Base-by-base conservation (phyloP, 2,113 vertebrate species). In the Atlantisia rogersi region DNA sequence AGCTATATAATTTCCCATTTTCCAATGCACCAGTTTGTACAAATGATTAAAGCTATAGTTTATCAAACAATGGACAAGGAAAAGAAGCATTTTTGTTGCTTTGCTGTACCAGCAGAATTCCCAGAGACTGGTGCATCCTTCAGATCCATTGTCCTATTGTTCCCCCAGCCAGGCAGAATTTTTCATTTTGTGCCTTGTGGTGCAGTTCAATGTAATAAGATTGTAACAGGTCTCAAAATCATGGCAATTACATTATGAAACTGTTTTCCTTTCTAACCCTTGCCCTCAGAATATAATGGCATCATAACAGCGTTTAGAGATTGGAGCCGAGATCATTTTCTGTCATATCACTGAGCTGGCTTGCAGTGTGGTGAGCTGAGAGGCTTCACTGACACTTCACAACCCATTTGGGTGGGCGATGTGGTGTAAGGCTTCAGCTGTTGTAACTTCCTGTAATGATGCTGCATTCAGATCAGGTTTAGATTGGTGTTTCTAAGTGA, bases 231-330 rank as follows among this genome's bases (percentile, higher is more conserved):
- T 80, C 94, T 94, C 26, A 2, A 84, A 96, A 91, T 77, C 90
- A 78, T 93, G 58, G 73, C 68, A 95, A 92, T 92, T 90, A 93
- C 91, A 94, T 94, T 94, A 95, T 77, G 52, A 55, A 88, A 94
- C 20, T 84, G 50, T 79, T 95, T 95, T n/a, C 65, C 53, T 78
- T 95, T 48, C 82, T 80, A 94, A 94, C 67, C 70, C 84, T 86
- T 95, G 83, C 75, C 86, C 73, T 86, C 44, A 21, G 74, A 96
- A 65, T 80, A 88, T 82, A 96, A 96, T 86, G 75, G 87, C 64
- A 89, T 79, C 83, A 76, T 75, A 82, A 81, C 52, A 56, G 75
- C 46, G 21, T 67, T 80, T 70, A 44, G 74, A 90, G 53, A 46
- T 20, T 75, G 64, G 71, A 94, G 77, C 40, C 0, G 2, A 92